Percentiles rank a stretch among this genome's conserved stretches.
phyloP scores from a whole-genome alignment of 2,113 vertebrate species.

The Pogonocichla stellata region DNA sequence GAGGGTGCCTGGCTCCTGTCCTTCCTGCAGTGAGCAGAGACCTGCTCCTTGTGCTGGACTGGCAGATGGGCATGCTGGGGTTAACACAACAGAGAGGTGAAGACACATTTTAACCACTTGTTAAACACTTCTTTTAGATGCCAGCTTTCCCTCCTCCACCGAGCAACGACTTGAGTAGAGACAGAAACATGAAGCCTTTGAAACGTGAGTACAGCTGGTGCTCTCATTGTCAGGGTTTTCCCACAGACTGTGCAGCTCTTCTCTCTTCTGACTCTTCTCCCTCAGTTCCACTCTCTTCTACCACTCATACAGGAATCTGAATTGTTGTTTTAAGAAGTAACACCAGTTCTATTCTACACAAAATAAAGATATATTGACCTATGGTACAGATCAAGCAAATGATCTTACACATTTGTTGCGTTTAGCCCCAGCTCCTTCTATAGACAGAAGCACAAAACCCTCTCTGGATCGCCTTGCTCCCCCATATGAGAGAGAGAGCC shows the following conservation, averaged over 20 bases:
- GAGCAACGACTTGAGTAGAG: slow-evolving; percentile 64
- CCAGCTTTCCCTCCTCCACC: slow-evolving; percentile 43
- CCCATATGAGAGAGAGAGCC: slow-evolving; percentile 67
- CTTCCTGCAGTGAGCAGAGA: neutral
- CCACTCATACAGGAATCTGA: neutral
- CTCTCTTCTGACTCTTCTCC: neutral
- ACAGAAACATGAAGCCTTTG: slow-evolving; percentile 55
- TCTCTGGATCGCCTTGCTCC: slow-evolving; percentile 66
- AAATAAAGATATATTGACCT: neutral
- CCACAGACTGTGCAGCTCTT: neutral
- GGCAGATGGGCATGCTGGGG: neutral
- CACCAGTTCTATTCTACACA: neutral
- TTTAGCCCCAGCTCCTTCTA: slow-evolving; percentile 72
- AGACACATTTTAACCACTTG: neutral
- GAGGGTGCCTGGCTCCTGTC: neutral
- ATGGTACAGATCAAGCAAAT: neutral
- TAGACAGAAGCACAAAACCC: slow-evolving; percentile 86
- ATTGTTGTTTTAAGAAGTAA: neutral
- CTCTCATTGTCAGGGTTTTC: neutral
- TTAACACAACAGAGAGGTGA: neutral
- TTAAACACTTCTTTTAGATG: slow-evolving; percentile 28
- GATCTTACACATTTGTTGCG: neutral
- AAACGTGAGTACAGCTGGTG: slow-evolving; percentile 60
- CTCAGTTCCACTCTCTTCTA: neutral
- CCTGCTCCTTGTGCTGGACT: neutral